These are phyloP conservation scores for Lissocephala sabroskyi DNA, from an alignment of 2,888 invertebrate species.

Conservation along the genomic window DNA sequence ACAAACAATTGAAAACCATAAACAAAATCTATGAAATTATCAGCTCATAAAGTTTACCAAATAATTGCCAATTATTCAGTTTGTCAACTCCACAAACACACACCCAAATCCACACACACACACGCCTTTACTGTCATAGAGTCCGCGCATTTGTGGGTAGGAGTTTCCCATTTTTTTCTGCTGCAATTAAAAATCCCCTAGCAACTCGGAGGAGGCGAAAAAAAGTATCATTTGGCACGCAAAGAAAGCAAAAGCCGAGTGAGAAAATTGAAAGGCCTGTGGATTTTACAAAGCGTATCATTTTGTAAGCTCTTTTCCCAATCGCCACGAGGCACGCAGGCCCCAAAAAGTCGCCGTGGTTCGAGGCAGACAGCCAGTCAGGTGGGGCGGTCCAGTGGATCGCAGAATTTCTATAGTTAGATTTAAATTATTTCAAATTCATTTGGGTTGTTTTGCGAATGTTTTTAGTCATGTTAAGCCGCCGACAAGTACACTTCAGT, in stretches of 20 bases:
- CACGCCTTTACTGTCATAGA: conserved; percentile 3
- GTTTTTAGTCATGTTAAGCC: conserved; percentile 53
- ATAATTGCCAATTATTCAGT: conserved; percentile 64
- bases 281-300: conserved; percentile 62
- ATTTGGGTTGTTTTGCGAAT: conserved; percentile 1
- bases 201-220: too few species aligned
- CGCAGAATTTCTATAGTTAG: too few species aligned
- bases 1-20: conserved; percentile 12
- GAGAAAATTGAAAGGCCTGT: conserved; percentile 49
- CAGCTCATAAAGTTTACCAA: conserved; percentile 59
- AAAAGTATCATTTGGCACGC: conserved; percentile 63
- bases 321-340: conserved; percentile 51
- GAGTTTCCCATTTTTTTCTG: not conserved
- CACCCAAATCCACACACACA: conserved; percentile 15
- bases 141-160: conserved; percentile 20
- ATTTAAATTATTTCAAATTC: too few species aligned
- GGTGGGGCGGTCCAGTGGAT: too few species aligned
- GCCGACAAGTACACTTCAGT: conserved; percentile 11
- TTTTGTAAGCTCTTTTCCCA: conserved; percentile 65
- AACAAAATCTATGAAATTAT: conserved; percentile 40
- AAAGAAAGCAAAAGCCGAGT: conserved; percentile 49
- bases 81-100: conserved; percentile 43
- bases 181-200: too few species aligned
- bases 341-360: not conserved
- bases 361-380: too few species aligned